Percentiles rank a stretch among this genome's conserved stretches.
These are phyloP conservation scores for Ichneumon xanthorius DNA, from an alignment of 2,888 invertebrate species.

Conservation along the genomic window DNA sequence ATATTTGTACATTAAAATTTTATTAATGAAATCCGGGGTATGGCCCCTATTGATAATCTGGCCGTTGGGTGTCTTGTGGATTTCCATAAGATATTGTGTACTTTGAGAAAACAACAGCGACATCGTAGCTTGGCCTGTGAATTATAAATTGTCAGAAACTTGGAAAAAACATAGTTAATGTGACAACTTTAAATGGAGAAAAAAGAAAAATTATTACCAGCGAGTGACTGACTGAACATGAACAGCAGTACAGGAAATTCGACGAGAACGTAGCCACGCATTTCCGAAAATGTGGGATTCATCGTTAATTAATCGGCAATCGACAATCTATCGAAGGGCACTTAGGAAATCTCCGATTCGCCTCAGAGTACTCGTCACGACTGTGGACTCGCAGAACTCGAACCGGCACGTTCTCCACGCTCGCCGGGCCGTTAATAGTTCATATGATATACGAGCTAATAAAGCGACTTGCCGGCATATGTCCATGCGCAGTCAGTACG, in stretches of 20 bases:
- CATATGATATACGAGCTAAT: background rate
- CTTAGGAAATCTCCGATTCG: background rate
- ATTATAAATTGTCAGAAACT: no score
- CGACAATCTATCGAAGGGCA: background rate
- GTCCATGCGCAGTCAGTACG: background rate
- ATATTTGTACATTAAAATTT: conserved; percentile 88
- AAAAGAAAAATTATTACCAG: conserved; percentile 71
- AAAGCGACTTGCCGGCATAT: background rate
- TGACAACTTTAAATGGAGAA: background rate
- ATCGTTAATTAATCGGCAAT: conserved; percentile 32
- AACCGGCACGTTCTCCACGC: background rate
- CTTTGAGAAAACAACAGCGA: background rate
- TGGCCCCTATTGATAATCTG: no score
- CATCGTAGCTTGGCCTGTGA: background rate
- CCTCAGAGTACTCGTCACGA: background rate
- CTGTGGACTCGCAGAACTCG: background rate
- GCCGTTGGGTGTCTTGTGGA: no score
- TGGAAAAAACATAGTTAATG: background rate
- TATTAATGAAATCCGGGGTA: conserved; percentile 66
- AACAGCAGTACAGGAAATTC: conserved; percentile 75
- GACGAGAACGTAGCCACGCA: conserved; percentile 73
- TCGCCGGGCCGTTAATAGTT: background rate
- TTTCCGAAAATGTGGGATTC: conserved; percentile 65
- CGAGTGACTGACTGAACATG: conserved; percentile 72
- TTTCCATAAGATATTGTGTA: conserved; percentile 79